Evolutionary conservation across 2,113 vertebrate species (phyloP), one percentile per base, ranked within the genome.

Genomic region (Pungitius pungitius): DNA sequence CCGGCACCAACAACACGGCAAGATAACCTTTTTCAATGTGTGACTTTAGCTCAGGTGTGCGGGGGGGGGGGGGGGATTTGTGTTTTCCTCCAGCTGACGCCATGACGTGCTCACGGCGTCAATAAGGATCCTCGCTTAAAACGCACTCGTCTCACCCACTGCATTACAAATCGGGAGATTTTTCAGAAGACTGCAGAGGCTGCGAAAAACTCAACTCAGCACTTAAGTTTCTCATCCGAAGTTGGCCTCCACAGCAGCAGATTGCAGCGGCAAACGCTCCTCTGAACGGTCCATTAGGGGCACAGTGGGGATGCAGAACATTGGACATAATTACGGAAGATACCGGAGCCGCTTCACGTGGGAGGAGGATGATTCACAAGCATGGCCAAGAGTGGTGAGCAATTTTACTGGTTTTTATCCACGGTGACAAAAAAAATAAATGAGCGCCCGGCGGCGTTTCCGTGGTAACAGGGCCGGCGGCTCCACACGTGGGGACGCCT

Each of bases 291-390:
- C 78, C 83, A 86, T 85, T 86, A 78, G 39, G 69, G 77, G 57
- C 81, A 76, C 80, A 45, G 70, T 15, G 61, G 84, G 75, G 68
- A 81, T 69, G 81, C 70, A 73, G 84, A 84, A 87, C 81, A 83
- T 85, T 85, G 76, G 80, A 73, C 72, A 65, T 83, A 87, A 87
- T 88, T 85, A 78, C 33, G 9, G 64, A 42, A 74, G 75, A 91
- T 77, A 75, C 62, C 76, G 73, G 30, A 77, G 69, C 47, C 69
- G 68, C 37, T 75, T 83, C 56, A 77, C 69, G 80, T 80, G 78
- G 72, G 77, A 83, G 73, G 69, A 57, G 61, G 80, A 67, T 84
- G 59, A 86, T 83, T 82, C 77, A 84, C 76, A 78, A 69, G 69
- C 18, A 24, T 43, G 54, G 65, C 60, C 57, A 80, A 70, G 70